Base-by-base conservation (phyloP, 53 echinoderm and acorn worm genomes). In the Astropecten irregularis region DNA sequence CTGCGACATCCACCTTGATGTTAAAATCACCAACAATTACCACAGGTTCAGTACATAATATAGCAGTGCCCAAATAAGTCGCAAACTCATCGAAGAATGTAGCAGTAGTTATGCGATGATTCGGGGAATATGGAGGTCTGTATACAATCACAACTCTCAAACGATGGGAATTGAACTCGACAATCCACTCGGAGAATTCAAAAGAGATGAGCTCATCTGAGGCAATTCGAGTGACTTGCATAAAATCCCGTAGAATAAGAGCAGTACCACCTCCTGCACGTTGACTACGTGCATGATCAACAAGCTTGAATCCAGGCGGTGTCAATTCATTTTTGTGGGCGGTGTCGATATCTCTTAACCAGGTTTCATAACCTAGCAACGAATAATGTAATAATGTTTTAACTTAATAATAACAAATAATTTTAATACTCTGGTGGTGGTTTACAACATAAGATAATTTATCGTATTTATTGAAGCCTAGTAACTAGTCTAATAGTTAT, bases 1-100 rank as follows among this genome's bases (percentile, higher is more conserved):
- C 20, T 16, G 9, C 2, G 5, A 76, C 62, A 25, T 83, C 89
- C 16, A 38, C 61, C 23, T 89, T 64, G 34, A 89, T 52, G 25
- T 89, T 89, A 22, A 89, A 83, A 10, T 89, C 89, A 7, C 89
- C 84, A 67, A 77, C 74, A 60, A 89, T 59, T 20, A 89, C 2
- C 3, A 89, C 25, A 39, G 76, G 44, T 57, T 72, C 83, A 0
- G 60, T 39, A 15, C 66, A 68, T 47, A 66, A 25, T 23, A 47
- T 44, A 1, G 77, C 18, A 13, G 56, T 28, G 37, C 79, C 89
- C 9, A 77, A 9, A 26, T 57, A 62, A 25, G 25, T 21, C 20
- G 52, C 33, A 37, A 84, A 84, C 40, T 84, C 84, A 15, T 30
- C 25, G 9, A 84, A 51, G 59, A 89, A 89, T 71, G 71, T 50